Conservation (phyloP, 53 echinoderm and acorn worm genomes). For the Temnopleurus reevesii region DNA sequence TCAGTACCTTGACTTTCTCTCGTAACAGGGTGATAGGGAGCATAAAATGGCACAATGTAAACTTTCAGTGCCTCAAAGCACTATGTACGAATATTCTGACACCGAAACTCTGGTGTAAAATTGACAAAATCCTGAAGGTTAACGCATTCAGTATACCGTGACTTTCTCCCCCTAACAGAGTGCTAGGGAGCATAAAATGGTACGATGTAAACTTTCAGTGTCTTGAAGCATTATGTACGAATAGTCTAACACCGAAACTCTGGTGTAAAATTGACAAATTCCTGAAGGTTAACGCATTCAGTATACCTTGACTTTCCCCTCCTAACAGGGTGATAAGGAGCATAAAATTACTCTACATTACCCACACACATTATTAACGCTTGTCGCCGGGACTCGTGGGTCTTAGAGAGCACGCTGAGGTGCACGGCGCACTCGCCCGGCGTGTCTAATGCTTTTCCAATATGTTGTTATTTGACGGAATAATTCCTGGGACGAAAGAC, state of each 20-base stretch:
- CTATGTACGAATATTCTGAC: too few species aligned
- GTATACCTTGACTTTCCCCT: too few species aligned
- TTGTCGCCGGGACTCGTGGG: neutral
- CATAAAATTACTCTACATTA: constrained; percentile 33
- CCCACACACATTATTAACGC: constrained; percentile 38
- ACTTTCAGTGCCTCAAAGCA: too few species aligned
- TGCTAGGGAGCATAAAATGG: too few species aligned
- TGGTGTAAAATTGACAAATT: neutral
- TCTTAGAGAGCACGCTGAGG: neutral
- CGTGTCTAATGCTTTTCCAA: constrained; percentile 54
- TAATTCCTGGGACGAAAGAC: constrained; percentile 9
- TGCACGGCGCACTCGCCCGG: neutral
- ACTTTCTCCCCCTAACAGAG: too few species aligned
- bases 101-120: too few species aligned
- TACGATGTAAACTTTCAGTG: too few species aligned
- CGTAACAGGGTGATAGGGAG: constrained; percentile 1
- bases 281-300: neutral
- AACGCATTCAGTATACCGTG: too few species aligned
- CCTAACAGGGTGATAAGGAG: constrained; percentile 12
- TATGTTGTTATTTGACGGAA: constrained; percentile 29
- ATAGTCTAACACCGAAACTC: neutral
- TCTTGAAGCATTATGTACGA: too few species aligned
- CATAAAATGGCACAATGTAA: constrained; percentile 22
- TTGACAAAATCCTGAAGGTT: too few species aligned
- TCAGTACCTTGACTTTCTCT: too few species aligned